These are phyloP conservation scores for Bostrychus sinensis DNA, from an alignment of 2,113 vertebrate species.

Conservation along the genomic window DNA sequence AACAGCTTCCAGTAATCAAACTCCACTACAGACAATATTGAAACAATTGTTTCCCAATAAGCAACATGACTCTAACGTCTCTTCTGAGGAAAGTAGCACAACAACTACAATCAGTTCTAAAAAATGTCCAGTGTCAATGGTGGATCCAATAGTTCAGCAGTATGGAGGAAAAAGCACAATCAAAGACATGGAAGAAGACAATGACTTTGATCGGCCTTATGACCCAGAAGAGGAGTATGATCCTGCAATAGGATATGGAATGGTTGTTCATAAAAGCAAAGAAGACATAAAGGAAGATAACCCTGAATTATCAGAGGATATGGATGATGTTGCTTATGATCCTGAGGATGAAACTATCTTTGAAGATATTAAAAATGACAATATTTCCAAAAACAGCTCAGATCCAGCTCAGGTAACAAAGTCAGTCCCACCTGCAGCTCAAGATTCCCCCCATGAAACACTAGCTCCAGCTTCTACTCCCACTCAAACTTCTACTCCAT, in stretches of 20 bases:
- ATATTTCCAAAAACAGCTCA: constrained; percentile 64
- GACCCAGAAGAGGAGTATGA: constrained; percentile 96
- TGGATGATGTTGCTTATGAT: constrained; percentile 92
- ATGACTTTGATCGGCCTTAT: constrained; percentile 89
- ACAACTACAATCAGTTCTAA: constrained; percentile 36
- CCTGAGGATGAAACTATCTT: constrained; percentile 95
- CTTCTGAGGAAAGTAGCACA: constrained; percentile 38
- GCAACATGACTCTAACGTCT: constrained; percentile 64
- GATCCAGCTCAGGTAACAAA: constrained; percentile 48
- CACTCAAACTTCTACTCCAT: constrained; percentile 14
- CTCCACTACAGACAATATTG: constrained; percentile 89
- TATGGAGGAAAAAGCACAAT: constrained; percentile 89
- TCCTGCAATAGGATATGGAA: constrained; percentile 78
- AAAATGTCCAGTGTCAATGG: constrained; percentile 63
- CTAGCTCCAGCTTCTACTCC: constrained; percentile 19
- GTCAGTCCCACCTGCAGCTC: constrained; percentile 10
- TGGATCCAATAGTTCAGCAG: constrained; percentile 93
- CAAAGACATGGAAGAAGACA: constrained; percentile 77
- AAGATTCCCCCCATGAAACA: constrained; percentile 14
- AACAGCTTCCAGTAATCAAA: constrained; percentile 52
- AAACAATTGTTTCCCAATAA: constrained; percentile 88
- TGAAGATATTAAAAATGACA: constrained; percentile 86
- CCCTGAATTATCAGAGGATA: constrained; percentile 47
- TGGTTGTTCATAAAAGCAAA: constrained; percentile 43
- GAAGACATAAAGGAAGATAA: constrained; percentile 57